Evolutionary conservation across 2,888 invertebrate genomes (phyloP).

Genomic region (Drosophila ustulata): DNA sequence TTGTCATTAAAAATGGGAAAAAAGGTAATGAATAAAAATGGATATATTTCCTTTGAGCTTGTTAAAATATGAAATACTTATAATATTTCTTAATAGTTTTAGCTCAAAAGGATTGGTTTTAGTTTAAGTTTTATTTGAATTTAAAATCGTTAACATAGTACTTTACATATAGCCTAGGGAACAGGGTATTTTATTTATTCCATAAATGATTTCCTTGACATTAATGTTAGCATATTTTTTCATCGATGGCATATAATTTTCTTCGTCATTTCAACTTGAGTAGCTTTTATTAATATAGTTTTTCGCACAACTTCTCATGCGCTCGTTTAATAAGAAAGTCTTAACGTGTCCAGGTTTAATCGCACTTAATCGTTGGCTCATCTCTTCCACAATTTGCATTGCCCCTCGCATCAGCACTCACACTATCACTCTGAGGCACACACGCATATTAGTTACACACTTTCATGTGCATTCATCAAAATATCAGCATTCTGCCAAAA

Average conservation of each 20-base stretch:
- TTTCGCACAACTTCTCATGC: background rate
- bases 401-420: slow-evolving; percentile 16
- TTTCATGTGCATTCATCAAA: slow-evolving; percentile 67
- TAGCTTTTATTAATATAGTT: background rate
- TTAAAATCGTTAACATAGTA: no score
- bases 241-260: no score
- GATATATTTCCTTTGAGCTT: no score
- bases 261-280: background rate
- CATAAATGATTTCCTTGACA: no score
- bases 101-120: no score
- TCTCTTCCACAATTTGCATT: slow-evolving; percentile 16
- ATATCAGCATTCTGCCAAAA: slow-evolving; percentile 67
- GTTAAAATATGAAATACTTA: no score
- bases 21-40: no score
- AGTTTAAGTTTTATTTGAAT: no score
- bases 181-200: background rate
- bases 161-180: no score
- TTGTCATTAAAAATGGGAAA: no score
- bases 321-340: slow-evolving; percentile 4
- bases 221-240: no score
- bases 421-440: background rate
- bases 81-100: background rate
- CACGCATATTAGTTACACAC: slow-evolving; percentile 30
- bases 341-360: slow-evolving; percentile 16
- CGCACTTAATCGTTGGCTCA: slow-evolving; percentile 29